Evolutionary conservation across 1,140 invertebrate genomes (phyloP).

Genomic region (Zophobas atratus): DNA sequence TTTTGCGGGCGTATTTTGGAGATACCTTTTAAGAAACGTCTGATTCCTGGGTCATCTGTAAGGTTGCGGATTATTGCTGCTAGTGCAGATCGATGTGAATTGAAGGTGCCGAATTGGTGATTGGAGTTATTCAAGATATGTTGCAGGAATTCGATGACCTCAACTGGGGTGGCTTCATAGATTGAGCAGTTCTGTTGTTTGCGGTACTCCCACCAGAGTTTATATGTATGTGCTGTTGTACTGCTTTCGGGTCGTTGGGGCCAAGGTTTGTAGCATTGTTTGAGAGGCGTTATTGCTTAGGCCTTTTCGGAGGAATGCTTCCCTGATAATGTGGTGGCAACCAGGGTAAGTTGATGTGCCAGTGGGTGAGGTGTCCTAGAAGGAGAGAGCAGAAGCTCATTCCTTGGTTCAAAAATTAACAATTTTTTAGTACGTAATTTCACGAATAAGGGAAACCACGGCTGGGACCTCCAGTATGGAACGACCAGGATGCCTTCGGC

Average conservation of each 20-base stretch:
- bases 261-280: slow-evolving; percentile 1
- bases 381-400: slow-evolving; percentile 20
- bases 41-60: too few species aligned
- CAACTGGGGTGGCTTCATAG: too few species aligned
- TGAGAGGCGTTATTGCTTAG: neutral
- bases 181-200: neutral
- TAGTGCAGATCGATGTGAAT: too few species aligned
- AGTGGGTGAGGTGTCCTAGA: slow-evolving; percentile 50
- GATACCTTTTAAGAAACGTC: too few species aligned
- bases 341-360: slow-evolving; percentile 53
- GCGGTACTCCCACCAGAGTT: slow-evolving; percentile 16
- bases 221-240: neutral
- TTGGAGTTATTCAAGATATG: too few species aligned
- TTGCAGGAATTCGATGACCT: too few species aligned
- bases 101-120: too few species aligned
- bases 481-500: slow-evolving; percentile 57
- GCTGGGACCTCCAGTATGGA: slow-evolving; percentile 63
- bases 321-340: slow-evolving; percentile 57
- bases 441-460: slow-evolving; percentile 60
- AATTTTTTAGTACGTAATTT: neutral
- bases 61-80: too few species aligned
- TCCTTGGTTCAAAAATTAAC: slow-evolving; percentile 16
- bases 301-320: slow-evolving; percentile 29
- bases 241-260: slow-evolving; percentile 28
- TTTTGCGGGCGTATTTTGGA: too few species aligned